Base-by-base conservation (phyloP, 1,140 invertebrate genomes). In the Pseudoatta argentina region DNA sequence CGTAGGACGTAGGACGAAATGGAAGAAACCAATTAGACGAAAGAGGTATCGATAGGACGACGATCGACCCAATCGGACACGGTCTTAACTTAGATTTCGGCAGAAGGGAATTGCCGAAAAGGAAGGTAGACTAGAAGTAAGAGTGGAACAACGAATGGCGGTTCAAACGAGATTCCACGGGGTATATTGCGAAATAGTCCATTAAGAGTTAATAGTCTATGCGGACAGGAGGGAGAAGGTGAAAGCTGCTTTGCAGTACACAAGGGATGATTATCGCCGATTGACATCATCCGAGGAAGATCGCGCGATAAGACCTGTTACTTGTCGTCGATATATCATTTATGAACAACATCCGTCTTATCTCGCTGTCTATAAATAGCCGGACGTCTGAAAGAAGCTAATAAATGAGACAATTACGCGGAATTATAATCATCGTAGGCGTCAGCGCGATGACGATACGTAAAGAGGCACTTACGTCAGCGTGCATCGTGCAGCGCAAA, bases 401-500 rank as follows among this genome's bases (percentile, higher is more conserved):
- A 91, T 91, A 90, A 91, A 91, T 87, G 82, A 88, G 83, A 63
- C 89, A 90, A 91, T 91, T 91, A 91, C 86, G 67, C 77, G 89
- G 78, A 86, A 91, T 91, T 91, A 91, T 76, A 86, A 88, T 86
- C 73, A 81, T 69, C 24, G 89, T 91, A 89, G 89, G 89, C 87
- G 89, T 88, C 14, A 53, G 57, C 55, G 73, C 61, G 8, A 71
- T 75, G 86, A 88, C 66, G 72, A 72, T 81, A 75, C 59, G 66
- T 88, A 76, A 81, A 83, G 67, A 51, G 63, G 4, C 78, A 83
- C 89, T 91, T 90, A 90, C 89, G 89, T 88, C 89, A 90, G 59
- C 76, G 12, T 27, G 76, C 82, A 87, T 81, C 87, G 57, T 44
- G 8, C 6, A n/a, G 75, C 34, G 86, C 63, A 16, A 21, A 61